Percentiles rank a stretch among this genome's conserved stretches.
Evolutionary conservation across 2,113 vertebrate species (phyloP).

Genomic region (Bucco capensis): DNA sequence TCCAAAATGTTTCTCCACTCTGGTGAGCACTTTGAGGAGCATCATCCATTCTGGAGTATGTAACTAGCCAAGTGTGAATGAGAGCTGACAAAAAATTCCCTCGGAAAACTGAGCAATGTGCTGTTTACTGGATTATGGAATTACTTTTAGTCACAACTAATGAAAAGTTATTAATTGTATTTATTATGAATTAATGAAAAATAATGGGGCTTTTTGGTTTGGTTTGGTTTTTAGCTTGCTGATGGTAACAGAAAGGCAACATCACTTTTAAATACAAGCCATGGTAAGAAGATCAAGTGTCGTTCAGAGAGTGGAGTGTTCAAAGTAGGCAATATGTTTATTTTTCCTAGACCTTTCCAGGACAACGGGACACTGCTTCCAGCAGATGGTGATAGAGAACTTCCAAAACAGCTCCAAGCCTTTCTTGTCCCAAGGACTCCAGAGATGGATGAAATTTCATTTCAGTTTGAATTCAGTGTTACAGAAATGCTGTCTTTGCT

Average conservation of each 20-base stretch:
- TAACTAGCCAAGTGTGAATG: not conserved
- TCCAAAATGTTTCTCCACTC: not conserved
- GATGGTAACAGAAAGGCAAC: not conserved
- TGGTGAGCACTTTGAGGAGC: not conserved
- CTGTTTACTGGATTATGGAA: not conserved
- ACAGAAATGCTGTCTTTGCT: too few species aligned
- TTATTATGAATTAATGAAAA: too few species aligned
- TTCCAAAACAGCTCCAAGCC: too few species aligned
- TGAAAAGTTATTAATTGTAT: fast-evolving
- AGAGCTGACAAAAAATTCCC: not conserved
- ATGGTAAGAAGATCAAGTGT: not conserved
- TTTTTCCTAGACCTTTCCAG: not conserved
- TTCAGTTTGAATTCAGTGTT: too few species aligned
- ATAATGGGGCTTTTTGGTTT: too few species aligned
- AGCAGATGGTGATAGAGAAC: constrained; percentile 53
- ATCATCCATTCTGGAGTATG: not conserved
- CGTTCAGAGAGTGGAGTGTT: not conserved
- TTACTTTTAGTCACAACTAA: not conserved
- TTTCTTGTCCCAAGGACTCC: too few species aligned
- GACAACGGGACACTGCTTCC: not conserved
- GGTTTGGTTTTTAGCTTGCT: not conserved
- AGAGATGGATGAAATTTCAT: too few species aligned
- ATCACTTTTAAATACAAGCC: not conserved
- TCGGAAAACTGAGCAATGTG: not conserved
- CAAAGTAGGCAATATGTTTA: not conserved